Evolutionary conservation across 2,888 invertebrate species (phyloP), one percentile per base, ranked within the genome.

Genomic region (Ophioninae sp.): DNA sequence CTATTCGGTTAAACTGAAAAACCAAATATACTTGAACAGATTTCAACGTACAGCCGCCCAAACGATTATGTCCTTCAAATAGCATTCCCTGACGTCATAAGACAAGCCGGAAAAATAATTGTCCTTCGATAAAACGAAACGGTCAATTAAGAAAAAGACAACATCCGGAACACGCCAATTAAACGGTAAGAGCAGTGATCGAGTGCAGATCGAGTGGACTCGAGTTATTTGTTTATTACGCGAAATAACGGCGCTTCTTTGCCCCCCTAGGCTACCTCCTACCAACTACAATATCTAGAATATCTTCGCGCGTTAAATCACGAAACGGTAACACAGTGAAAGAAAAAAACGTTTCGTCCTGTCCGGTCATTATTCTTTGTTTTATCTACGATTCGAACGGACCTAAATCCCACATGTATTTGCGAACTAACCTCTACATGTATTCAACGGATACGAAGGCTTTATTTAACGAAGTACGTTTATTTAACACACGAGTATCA

Each of bases 181-280:
- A 89, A 85, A 81, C 81, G 80, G 85, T 87, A 87, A 84, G 70
- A 69, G 56, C 69, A 85, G 84, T 79, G 78, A 75, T 83, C 59
- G 69, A n/a, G 30, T 59, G 61, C 6, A 20, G 6, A 30, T 30
- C 59, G 13, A 30, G 62, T 37, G 44, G 50, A 61, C 82, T 91
- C 89, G 79, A 59, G 78, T 91, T 90, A 86, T 91, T 85, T 89
- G 89, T 90, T 90, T 90, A 90, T 88, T 86, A 88, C 84, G 85
- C 85, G 62, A 87, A 89, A 90, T 89, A 84, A 88, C 87, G 87
- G 86, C 78, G 84, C 84, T 83, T 86, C 56, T 59, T 3, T 17
- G 30, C 10, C 10, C 21, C 64, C 44, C 59, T 62, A 8, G 20
- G 65, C 6, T 44, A 30, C 17, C 6, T 79, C 67, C 13, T 6